These are phyloP conservation scores for Pseudeuparius sepicola DNA, from an alignment of 2,888 invertebrate species.

Conservation along the genomic window DNA sequence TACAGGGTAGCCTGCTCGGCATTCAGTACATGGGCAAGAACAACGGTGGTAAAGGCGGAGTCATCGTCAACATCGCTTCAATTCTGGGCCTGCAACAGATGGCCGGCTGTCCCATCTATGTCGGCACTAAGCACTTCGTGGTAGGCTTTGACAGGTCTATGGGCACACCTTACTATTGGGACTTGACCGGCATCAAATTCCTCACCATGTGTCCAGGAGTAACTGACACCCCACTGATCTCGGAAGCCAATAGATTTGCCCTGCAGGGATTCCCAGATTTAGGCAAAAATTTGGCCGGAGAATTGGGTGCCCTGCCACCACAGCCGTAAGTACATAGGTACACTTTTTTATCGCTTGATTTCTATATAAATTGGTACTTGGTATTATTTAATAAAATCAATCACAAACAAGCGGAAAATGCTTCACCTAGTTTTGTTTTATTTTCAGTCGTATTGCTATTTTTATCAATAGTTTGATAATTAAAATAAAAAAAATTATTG, in stretches of 20 bases:
- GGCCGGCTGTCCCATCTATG: constrained; percentile 48
- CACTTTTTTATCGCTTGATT: no score
- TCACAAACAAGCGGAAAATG: no score
- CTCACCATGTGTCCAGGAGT: constrained; percentile 40
- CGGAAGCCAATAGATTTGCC: constrained; percentile 28
- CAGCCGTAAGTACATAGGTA: constrained; percentile 33
- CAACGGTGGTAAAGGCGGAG: constrained; percentile 50
- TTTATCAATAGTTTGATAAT: no score
- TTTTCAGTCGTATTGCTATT: no score
- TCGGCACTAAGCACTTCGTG: constrained; percentile 50
- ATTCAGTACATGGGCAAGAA: constrained; percentile 50
- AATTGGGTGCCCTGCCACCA: constrained; percentile 31
- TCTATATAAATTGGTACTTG: no score
- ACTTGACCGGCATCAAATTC: constrained; percentile 37
- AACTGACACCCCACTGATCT: constrained; percentile 36
- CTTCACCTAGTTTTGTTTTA: no score
- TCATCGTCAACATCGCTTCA: constrained; percentile 57
- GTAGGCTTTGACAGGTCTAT: constrained; percentile 44
- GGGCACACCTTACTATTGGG: constrained; percentile 34
- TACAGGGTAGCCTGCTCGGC: constrained; percentile 44
- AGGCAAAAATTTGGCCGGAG: constrained; percentile 28
- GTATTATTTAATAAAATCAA: no score
- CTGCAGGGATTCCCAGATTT: constrained; percentile 26
- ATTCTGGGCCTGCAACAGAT: constrained; percentile 47
- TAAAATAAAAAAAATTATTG: no score